Evolutionary conservation across 2,888 invertebrate genomes (phyloP), one percentile per base, ranked within the genome.

Genomic region (Xylota sylvarum): DNA sequence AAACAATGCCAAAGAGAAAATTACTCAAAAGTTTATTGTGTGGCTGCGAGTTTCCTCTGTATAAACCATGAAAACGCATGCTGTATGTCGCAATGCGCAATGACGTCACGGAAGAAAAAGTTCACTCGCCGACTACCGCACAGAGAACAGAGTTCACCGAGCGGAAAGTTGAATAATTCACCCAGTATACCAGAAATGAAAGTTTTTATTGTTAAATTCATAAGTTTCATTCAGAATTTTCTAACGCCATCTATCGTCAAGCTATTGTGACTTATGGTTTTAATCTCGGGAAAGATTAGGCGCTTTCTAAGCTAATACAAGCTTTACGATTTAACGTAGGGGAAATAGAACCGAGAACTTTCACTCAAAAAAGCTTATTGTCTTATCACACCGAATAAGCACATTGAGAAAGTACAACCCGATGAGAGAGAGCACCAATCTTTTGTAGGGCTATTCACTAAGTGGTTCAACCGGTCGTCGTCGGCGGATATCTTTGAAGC

Each of bases 11-110:
- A 52, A 84, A 69, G 84, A 76, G 74, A 70, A 72, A 60, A 73
- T 65, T 52, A 56, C 81, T 76, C 72, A 67, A 55, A 72, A 81
- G 69, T 74, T 65, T 37, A 76, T 80, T 85, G 65, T 84, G 73
- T 50, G 82, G 40, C 69, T 70, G 37, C 40, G 64, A 69, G 55
- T 64, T 77, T 62, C 50, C 70, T 40, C 77, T 82, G 77, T 69
- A 58, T 23, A 60, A 62, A 67, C 67, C 64, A 60, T 81, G 70
- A 86, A 89, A 88, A 88, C 88, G 88, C 88, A 88, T 88, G 88
- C 88, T 88, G 88, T 87, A 88, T 89, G 89, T 89, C 89, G 89
- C 89, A 89, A 88, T 89, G 89, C 89, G 89, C 88, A 88, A 88
- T 89, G 89, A 88, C 88, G 89, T 89, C 88, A 89, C 69, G 32